Evolutionary conservation across 2,888 invertebrate species (phyloP).

Genomic region (Pristionchus japonicus): DNA sequence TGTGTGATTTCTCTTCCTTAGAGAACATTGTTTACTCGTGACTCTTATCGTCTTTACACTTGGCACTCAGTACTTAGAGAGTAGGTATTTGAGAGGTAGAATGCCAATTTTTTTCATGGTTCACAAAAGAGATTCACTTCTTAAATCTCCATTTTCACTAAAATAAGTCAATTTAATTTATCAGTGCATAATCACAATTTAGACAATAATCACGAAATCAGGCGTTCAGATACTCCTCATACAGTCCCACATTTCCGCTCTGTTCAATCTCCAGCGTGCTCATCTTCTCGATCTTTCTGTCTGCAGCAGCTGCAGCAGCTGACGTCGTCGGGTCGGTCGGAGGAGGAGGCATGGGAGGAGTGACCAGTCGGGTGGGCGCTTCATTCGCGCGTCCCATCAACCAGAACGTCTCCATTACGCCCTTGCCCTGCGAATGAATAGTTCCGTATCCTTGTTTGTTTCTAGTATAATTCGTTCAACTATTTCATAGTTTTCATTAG

Average conservation of each 20-base stretch:
- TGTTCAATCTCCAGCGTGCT: not conserved
- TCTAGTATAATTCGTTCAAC: too few relatives aligned
- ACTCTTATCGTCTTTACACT: not conserved
- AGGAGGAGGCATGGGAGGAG: not conserved
- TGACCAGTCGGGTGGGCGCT: not conserved
- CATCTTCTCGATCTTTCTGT: not conserved
- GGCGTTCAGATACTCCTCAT: not conserved
- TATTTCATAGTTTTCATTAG: too few relatives aligned
- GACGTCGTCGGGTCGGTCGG: not conserved
- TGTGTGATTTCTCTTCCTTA: not conserved
- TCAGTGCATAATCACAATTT: not conserved
- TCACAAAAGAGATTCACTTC: not conserved
- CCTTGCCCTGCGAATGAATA: conserved; percentile 45
- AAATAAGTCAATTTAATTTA: not conserved
- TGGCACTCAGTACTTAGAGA: not conserved
- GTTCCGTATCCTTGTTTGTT: too few relatives aligned
- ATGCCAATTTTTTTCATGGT: not conserved
- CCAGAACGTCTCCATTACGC: conserved; percentile 48
- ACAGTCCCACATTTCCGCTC: not conserved
- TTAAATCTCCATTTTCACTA: too few relatives aligned
- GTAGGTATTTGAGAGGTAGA: not conserved
- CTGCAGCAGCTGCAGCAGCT: not conserved
- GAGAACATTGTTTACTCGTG: not conserved
- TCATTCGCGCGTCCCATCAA: conserved; percentile 32
- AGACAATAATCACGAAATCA: not conserved